phyloP scores from a whole-genome alignment of 2,797 vertebrate species.

The Clarias fuscus region DNA sequence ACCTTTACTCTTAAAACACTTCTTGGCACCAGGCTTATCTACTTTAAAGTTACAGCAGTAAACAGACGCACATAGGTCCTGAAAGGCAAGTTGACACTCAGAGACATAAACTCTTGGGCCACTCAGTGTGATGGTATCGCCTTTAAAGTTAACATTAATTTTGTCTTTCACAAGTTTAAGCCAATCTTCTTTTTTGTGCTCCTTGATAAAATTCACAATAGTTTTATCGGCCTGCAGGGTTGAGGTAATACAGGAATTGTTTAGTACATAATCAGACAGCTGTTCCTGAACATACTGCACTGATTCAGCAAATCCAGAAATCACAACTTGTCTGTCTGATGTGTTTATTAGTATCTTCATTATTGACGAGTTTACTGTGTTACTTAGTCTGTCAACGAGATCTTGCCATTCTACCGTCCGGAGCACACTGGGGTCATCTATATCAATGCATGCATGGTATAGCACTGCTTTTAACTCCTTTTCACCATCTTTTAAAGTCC shows the following conservation, averaged over 20 bases:
- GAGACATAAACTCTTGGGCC: constrained; percentile 73
- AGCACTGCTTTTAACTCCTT: constrained; percentile 68
- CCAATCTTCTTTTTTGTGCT: constrained; percentile 53
- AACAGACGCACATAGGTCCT: constrained; percentile 63
- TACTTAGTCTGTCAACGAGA: constrained; percentile 60
- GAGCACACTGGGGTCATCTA: constrained; percentile 70
- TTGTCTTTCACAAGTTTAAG: constrained; percentile 54
- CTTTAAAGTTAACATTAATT: constrained; percentile 64
- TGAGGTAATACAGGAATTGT: constrained; percentile 69
- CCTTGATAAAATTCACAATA: constrained; percentile 71
- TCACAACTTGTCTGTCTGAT: constrained; percentile 61
- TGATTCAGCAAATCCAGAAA: constrained; percentile 70
- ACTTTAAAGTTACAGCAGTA: constrained; percentile 61
- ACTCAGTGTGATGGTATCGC: constrained; percentile 69
- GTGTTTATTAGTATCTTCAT: constrained; percentile 60
- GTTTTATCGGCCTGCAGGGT: constrained; percentile 58
- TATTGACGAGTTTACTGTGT: constrained; percentile 55
- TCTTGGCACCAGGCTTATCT: constrained; percentile 74
- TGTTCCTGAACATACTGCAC: constrained; percentile 61
- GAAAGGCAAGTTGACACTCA: constrained; percentile 52
- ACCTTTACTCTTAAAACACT: constrained; percentile 73
- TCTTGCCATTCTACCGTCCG: constrained; percentile 69
- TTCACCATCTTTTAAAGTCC: constrained; percentile 70
- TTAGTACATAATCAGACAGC: constrained; percentile 72
- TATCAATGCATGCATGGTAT: constrained; percentile 56